Conservation (phyloP, 2,797 vertebrate genomes). For the Remorina albescens region DNA sequence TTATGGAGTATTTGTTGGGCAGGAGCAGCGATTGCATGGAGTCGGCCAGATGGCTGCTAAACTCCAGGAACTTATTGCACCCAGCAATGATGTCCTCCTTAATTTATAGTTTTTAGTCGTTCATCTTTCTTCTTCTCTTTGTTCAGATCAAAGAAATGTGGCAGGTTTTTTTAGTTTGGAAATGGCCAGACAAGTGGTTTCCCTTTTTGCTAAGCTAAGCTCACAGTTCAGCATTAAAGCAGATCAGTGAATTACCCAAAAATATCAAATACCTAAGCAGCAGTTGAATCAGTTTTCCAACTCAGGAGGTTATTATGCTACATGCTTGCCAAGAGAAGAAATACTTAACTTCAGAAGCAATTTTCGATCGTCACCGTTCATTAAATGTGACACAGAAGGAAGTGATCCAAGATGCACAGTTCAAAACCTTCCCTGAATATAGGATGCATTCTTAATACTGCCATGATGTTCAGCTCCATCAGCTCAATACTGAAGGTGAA, state of each 20-base stretch:
- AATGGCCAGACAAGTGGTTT: too few relatives aligned
- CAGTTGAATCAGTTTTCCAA: background rate
- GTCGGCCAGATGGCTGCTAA: background rate
- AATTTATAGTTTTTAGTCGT: background rate
- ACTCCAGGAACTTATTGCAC: background rate
- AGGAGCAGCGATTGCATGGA: background rate
- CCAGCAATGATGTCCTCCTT: background rate
- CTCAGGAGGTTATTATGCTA: background rate
- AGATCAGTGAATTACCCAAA: background rate
- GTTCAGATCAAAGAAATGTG: background rate
- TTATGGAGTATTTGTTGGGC: background rate
- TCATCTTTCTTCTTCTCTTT: too few relatives aligned
- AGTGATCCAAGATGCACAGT: slow-evolving; percentile 5
- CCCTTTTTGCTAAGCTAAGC: background rate
- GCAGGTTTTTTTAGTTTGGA: too few relatives aligned
- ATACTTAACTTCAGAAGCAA: background rate
- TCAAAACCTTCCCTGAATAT: slow-evolving; percentile 14
- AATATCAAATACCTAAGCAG: background rate
- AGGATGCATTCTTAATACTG: slow-evolving; percentile 4
- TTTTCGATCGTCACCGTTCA: slow-evolving; percentile 22
- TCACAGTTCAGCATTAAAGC: background rate
- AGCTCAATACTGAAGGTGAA: slow-evolving; percentile 53
- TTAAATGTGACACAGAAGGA: slow-evolving; percentile 12
- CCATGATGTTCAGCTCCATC: slow-evolving; percentile 39
- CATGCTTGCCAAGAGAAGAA: background rate